A percentile compares a stretch with the other conserved stretches of the same genome.
These are phyloP conservation scores for Fistularia tabacaria DNA, from an alignment of 2,797 vertebrate genomes.

Conservation along the genomic window DNA sequence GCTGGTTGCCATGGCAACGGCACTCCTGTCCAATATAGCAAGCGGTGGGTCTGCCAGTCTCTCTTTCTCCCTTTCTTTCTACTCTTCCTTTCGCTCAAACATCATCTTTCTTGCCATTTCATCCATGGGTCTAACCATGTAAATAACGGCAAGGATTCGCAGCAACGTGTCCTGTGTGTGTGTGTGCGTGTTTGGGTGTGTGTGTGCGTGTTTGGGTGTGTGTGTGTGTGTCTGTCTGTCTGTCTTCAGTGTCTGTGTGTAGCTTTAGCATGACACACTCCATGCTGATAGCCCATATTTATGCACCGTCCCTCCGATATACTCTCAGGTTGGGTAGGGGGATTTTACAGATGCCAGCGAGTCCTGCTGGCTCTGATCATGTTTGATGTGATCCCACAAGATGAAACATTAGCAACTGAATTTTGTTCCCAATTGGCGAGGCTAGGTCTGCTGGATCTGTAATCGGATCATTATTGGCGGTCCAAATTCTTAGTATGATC, in stretches of 20 bases:
- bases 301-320: constrained; percentile 24
- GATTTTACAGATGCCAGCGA: constrained; percentile 17
- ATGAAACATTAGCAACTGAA: constrained; percentile 42
- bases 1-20: constrained; percentile 78
- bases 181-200: constrained; percentile 3
- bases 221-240: not conserved
- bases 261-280: constrained; percentile 3
- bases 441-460: constrained; percentile 19
- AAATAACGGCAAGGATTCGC: constrained; percentile 39
- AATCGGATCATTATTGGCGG: constrained; percentile 43
- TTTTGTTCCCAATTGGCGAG: constrained; percentile 40
- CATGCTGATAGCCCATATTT: constrained; percentile 28
- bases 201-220: constrained; percentile 1
- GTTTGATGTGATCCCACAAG: constrained; percentile 34
- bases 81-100: constrained; percentile 4
- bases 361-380: constrained; percentile 23
- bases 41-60: constrained; percentile 61
- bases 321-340: constrained; percentile 3
- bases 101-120: constrained; percentile 30
- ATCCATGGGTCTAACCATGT: constrained; percentile 30
- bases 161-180: not conserved
- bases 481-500: constrained; percentile 11
- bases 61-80: constrained; percentile 19
- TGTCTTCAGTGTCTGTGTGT: too few species aligned
- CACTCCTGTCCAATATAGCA: constrained; percentile 76